Evolutionary conservation across 2,888 invertebrate species (phyloP).

Genomic region (Apamea sordens): DNA sequence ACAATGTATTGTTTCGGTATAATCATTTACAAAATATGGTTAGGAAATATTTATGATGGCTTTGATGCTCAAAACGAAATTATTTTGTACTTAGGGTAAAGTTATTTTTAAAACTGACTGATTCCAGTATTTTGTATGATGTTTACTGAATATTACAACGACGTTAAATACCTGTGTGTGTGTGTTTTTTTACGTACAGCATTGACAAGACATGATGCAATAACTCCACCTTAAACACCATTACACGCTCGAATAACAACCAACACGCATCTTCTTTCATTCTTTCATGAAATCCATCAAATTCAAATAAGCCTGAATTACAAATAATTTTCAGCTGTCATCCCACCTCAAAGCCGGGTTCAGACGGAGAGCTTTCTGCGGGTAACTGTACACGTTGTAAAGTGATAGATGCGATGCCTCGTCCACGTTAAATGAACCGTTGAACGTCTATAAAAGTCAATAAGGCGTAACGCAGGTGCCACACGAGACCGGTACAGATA

Average conservation of each 20-base stretch:
- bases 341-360: constrained; percentile 21
- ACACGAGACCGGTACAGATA: constrained; percentile 58
- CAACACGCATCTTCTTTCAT: background rate
- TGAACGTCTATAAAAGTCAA: constrained; percentile 73
- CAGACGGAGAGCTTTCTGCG: constrained; percentile 27
- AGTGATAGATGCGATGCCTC: constrained; percentile 50
- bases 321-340: constrained; percentile 49
- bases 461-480: constrained; percentile 79
- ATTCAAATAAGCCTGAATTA: constrained; percentile 38
- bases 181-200: background rate
- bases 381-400: constrained; percentile 46
- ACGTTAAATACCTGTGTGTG: background rate
- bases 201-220: background rate
- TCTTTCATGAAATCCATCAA: constrained; percentile 29
- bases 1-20: background rate
- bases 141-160: background rate
- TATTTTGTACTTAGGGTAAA: background rate
- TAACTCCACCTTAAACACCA: constrained; percentile 5
- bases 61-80: background rate
- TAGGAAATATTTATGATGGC: background rate
- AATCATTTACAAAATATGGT: background rate
- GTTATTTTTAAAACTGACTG: background rate
- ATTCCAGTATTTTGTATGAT: background rate
- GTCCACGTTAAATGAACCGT: constrained; percentile 72
- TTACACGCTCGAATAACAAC: constrained; percentile 1